phyloP scores from a whole-genome alignment of 2,888 invertebrate species.

The Sinhomidia bicolor region DNA sequence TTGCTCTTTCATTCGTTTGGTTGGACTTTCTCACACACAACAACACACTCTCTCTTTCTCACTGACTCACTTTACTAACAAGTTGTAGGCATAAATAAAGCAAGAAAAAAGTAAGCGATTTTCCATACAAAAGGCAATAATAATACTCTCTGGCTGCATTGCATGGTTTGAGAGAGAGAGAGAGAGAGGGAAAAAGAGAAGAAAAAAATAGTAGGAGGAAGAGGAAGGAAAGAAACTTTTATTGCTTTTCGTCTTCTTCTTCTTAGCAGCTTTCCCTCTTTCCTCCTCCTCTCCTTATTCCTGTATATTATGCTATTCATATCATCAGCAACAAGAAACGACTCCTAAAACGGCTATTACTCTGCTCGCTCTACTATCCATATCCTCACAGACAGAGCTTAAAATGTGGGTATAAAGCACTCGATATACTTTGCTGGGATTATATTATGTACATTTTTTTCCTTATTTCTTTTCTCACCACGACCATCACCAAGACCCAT shows the following conservation, averaged over 20 bases:
- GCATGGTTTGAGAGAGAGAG: background rate
- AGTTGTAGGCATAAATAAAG: too few species aligned
- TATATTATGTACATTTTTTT: background rate
- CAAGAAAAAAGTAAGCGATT: slow-evolving; percentile 1
- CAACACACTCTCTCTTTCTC: slow-evolving; percentile 1
- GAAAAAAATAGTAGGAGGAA: slow-evolving; percentile 35
- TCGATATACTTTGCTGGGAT: too few species aligned
- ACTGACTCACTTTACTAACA: background rate
- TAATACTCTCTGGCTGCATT: background rate
- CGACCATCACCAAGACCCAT: slow-evolving; percentile 11
- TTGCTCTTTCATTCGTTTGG: background rate
- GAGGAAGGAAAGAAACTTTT: slow-evolving; percentile 53
- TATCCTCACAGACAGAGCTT: too few species aligned
- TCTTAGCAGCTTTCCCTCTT: background rate
- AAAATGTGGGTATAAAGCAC: too few species aligned
- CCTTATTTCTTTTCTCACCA: background rate
- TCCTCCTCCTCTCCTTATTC: too few species aligned
- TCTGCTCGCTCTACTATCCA: background rate
- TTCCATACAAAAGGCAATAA: background rate
- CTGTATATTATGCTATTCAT: too few species aligned
- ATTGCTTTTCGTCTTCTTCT: slow-evolving; percentile 57
- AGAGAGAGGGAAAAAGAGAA: background rate
- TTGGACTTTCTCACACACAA: background rate
- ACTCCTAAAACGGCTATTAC: background rate
- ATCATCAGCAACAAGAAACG: background rate